Percentiles rank a stretch among this genome's conserved stretches.
phyloP scores from a whole-genome alignment of 2,888 invertebrate genomes.

The Ecliptopera silaceata region DNA sequence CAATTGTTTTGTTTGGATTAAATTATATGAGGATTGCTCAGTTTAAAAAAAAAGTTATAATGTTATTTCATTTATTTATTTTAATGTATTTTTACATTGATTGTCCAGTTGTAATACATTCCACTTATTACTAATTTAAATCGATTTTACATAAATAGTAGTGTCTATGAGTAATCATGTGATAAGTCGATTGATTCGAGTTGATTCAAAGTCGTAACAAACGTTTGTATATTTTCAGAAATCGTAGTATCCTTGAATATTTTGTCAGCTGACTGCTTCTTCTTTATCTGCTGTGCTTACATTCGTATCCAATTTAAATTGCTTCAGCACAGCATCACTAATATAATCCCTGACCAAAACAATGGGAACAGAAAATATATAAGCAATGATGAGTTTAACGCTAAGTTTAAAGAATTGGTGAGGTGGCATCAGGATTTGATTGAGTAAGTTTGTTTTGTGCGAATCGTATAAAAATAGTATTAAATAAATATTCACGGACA shows the following conservation, averaged over 20 bases:
- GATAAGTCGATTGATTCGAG: too few species aligned
- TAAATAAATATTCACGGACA: neutral
- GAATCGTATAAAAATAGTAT: neutral
- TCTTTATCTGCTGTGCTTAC: conserved; percentile 55
- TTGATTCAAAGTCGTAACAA: too few species aligned
- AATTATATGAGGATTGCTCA: too few species aligned
- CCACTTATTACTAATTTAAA: too few species aligned
- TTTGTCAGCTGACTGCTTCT: conserved; percentile 50
- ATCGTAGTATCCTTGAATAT: conserved; percentile 42
- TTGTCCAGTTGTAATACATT: too few species aligned
- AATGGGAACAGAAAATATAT: conserved; percentile 4
- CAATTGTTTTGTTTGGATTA: too few species aligned
- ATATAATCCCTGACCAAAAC: conserved; percentile 36
- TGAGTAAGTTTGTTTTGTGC: conserved; percentile 40
- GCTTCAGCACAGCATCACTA: conserved; percentile 46
- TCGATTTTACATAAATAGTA: too few species aligned
- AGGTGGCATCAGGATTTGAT: conserved; percentile 59
- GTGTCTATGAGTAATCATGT: too few species aligned
- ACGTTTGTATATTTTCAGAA: conserved; percentile 43
- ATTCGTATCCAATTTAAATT: conserved; percentile 58
- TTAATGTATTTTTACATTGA: too few species aligned
- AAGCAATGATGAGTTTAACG: conserved; percentile 37
- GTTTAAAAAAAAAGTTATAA: too few species aligned
- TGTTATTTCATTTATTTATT: too few species aligned
- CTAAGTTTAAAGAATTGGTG: conserved; percentile 45